A percentile compares a stretch with the other conserved stretches of the same genome.
Evolutionary conservation across 2,888 invertebrate genomes (phyloP).

Genomic region (Pelosia muscerda): DNA sequence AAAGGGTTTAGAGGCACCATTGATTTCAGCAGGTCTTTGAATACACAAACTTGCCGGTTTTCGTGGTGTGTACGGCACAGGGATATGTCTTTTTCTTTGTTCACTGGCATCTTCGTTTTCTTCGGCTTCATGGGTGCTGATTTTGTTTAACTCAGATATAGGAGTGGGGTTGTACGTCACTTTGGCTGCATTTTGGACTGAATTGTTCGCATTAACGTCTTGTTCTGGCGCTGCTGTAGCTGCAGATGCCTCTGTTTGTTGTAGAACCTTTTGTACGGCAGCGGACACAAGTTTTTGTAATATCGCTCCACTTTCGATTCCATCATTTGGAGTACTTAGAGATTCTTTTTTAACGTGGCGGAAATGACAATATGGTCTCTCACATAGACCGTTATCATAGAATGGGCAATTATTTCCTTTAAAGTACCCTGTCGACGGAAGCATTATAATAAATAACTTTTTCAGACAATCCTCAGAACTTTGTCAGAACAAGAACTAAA

Average conservation of each 20-base stretch:
- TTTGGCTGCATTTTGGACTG: slow-evolving; percentile 73
- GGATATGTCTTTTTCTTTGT: slow-evolving; percentile 80
- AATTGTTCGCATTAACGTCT: slow-evolving; percentile 48
- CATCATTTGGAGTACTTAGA: slow-evolving; percentile 71
- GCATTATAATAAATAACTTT: slow-evolving; percentile 86
- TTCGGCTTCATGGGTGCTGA: slow-evolving; percentile 67
- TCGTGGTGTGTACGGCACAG: slow-evolving; percentile 83
- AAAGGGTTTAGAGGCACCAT: slow-evolving; percentile 75
- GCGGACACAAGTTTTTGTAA: slow-evolving; percentile 88
- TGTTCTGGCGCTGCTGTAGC: slow-evolving; percentile 53
- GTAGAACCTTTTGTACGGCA: slow-evolving; percentile 88
- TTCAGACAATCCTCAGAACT: slow-evolving; percentile 19
- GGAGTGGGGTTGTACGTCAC: slow-evolving; percentile 89
- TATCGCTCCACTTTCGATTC: slow-evolving; percentile 82
- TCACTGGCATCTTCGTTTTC: slow-evolving; percentile 69
- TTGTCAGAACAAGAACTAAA: slow-evolving; percentile 32
- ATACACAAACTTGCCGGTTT: slow-evolving; percentile 76
- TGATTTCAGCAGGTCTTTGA: slow-evolving; percentile 71
- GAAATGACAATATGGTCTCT: slow-evolving; percentile 97
- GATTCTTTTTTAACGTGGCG: slow-evolving; percentile 93
- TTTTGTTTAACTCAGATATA: slow-evolving; percentile 87
- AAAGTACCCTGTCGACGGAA: slow-evolving; percentile 96
- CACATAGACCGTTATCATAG: slow-evolving; percentile 92
- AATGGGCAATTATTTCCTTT: slow-evolving; percentile 95
- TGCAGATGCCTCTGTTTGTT: slow-evolving; percentile 72